phyloP scores from a whole-genome alignment of 2,797 vertebrate genomes.

The Crocidura indochinensis region DNA sequence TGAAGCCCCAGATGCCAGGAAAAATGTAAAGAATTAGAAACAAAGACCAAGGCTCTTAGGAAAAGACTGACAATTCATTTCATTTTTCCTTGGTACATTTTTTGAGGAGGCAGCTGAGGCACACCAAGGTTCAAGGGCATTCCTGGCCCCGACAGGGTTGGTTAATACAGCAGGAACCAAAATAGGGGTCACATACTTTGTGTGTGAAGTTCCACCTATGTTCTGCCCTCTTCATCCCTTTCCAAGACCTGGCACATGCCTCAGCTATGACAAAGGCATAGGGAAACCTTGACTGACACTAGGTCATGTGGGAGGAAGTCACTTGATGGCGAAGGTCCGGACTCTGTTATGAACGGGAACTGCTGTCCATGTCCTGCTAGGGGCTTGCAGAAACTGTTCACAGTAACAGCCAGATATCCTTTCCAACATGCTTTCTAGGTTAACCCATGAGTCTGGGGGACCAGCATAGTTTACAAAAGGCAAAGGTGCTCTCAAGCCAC shows the following conservation, averaged over 20 bases:
- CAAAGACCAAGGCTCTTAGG: neutral
- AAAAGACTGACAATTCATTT: neutral
- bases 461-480: neutral
- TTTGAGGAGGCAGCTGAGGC: neutral
- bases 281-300: neutral
- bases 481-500: neutral
- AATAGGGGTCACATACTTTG: neutral
- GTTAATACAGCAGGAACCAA: slow-evolving; percentile 10
- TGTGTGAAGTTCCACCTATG: no score
- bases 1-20: slow-evolving; percentile 37
- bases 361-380: neutral
- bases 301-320: neutral
- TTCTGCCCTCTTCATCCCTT: neutral
- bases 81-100: neutral
- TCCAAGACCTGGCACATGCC: neutral
- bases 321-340: neutral
- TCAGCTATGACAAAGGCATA: neutral
- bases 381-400: neutral
- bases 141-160: neutral
- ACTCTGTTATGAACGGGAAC: neutral
- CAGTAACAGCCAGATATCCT: neutral
- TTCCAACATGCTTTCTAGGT: neutral
- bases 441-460: rapidly evolving
- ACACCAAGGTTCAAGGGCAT: neutral
- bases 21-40: slow-evolving; percentile 34